Evolutionary conservation across 2,888 invertebrate species (phyloP).

Genomic region (Tiliacea citrago): DNA sequence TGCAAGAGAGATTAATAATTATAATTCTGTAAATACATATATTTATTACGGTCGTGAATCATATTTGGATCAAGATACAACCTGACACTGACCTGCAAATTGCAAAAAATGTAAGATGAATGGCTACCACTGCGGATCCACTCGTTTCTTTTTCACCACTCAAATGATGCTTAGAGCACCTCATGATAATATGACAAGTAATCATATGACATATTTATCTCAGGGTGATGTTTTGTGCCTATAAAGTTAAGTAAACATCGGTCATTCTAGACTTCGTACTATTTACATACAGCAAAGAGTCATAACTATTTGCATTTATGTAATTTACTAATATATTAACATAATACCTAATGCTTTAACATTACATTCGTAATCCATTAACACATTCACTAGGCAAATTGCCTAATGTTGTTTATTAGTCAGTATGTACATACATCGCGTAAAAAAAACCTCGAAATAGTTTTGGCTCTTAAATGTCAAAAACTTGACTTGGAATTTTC

Average conservation of each 20-base stretch:
- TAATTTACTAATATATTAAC: neutral
- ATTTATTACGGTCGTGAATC: too few species aligned
- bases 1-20: too few species aligned
- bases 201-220: neutral
- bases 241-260: slow-evolving; percentile 5
- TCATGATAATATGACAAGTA: neutral
- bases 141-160: neutral
- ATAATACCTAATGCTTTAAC: neutral
- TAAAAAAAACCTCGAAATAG: neutral
- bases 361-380: neutral
- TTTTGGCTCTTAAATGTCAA: neutral
- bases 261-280: slow-evolving; percentile 30
- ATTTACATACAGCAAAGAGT: neutral
- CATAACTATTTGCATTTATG: slow-evolving; percentile 12
- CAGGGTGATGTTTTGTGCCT: neutral
- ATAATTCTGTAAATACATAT: too few species aligned
- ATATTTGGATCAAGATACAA: too few species aligned
- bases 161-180: neutral
- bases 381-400: neutral
- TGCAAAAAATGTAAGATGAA: too few species aligned
- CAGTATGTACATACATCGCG: neutral
- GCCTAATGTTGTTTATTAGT: neutral
- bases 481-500: neutral
- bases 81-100: too few species aligned
- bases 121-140: too few species aligned